Conservation (phyloP, 1,140 invertebrate genomes). For the Melanaphis sacchari region DNA sequence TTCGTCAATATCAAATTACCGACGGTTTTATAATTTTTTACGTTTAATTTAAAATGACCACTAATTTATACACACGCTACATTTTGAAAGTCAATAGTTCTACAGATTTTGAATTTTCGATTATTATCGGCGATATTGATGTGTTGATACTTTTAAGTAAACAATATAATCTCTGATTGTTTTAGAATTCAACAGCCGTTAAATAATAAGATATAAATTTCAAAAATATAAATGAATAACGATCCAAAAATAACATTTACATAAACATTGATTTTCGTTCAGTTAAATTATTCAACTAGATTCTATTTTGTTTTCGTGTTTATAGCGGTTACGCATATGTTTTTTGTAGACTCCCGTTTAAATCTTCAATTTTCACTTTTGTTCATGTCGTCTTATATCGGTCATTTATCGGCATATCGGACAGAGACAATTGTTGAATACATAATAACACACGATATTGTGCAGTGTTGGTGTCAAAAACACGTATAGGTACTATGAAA, state of each 20-base stretch:
- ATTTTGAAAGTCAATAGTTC: not conserved
- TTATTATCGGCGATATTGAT: not conserved
- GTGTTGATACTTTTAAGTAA: not conserved
- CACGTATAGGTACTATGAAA: too few species aligned
- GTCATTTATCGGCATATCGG: not conserved
- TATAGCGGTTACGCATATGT: not conserved
- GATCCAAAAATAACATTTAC: not conserved
- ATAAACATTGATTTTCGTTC: not conserved
- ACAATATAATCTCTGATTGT: not conserved
- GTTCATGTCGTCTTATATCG: not conserved
- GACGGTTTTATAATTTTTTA: not conserved
- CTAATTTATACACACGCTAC: not conserved
- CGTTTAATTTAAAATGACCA: not conserved
- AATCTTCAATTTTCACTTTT: not conserved
- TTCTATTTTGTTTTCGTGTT: not conserved
- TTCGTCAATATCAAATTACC: not conserved
- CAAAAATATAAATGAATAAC: not conserved
- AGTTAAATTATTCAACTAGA: not conserved
- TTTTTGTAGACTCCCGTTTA: not conserved
- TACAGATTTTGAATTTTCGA: not conserved
- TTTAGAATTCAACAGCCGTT: not conserved
- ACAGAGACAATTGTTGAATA: not conserved
- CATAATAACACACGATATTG: not conserved
- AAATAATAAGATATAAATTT: not conserved
- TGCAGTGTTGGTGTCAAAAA: too few species aligned